Evolutionary conservation across 2,113 vertebrate genomes (phyloP).

Genomic region (Ciconia stormi): DNA sequence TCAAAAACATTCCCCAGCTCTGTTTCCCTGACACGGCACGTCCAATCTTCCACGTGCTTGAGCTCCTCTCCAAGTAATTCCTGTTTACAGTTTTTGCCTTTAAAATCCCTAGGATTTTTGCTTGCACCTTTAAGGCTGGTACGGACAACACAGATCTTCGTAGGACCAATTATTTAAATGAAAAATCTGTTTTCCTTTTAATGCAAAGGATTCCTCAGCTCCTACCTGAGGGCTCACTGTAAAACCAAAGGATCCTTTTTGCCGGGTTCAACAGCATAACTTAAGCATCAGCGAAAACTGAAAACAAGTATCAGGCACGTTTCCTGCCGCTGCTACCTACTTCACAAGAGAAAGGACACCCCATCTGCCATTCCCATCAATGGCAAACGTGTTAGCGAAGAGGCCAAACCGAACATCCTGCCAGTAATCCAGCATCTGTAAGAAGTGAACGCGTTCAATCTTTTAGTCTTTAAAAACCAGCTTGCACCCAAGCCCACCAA

Average conservation of each 20-base stretch:
- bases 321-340: neutral
- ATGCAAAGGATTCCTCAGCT: neutral
- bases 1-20: neutral
- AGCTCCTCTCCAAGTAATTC: neutral
- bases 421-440: neutral
- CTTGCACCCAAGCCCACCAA: neutral
- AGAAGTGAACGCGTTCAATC: neutral
- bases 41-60: rapidly evolving
- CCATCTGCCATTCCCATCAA: neutral
- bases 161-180: neutral
- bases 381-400: neutral
- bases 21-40: rapidly evolving
- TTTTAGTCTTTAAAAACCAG: neutral
- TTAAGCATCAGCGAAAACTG: neutral
- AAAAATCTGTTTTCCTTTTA: neutral
- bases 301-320: neutral
- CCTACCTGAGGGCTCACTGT: neutral
- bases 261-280: neutral
- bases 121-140: neutral
- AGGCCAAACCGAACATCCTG: neutral
- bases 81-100: neutral
- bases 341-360: neutral
- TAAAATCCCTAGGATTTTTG: neutral
- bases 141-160: rapidly evolving
- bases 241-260: neutral